Percentiles rank a stretch among this genome's conserved stretches.
phyloP scores from a whole-genome alignment of 2,888 invertebrate genomes.

The Lacanobia oleracea region DNA sequence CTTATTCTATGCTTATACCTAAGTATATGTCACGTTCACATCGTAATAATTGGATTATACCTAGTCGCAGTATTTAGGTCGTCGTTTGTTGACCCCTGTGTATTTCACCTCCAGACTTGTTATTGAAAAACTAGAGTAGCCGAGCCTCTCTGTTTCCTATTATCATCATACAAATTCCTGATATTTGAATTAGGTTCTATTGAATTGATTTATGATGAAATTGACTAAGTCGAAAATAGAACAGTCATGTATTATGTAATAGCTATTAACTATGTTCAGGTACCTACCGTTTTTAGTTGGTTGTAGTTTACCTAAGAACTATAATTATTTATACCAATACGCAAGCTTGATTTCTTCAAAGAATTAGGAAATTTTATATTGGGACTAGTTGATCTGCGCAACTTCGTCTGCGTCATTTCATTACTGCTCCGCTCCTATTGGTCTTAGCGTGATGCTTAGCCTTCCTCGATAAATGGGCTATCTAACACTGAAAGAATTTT shows the following conservation, averaged over 20 bases:
- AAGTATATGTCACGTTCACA: slow-evolving; percentile 70
- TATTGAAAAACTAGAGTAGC: slow-evolving; percentile 70
- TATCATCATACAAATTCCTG: slow-evolving; percentile 37
- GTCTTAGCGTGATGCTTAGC: no score
- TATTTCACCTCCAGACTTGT: slow-evolving; percentile 76
- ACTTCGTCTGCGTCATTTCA: no score
- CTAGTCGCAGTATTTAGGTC: slow-evolving; percentile 81
- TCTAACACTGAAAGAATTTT: no score
- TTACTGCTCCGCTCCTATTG: no score
- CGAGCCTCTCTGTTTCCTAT: slow-evolving; percentile 69
- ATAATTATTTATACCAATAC: neutral
- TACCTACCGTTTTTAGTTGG: neutral
- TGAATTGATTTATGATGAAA: slow-evolving; percentile 27
- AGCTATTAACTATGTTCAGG: neutral
- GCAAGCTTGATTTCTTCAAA: neutral
- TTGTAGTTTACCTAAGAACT: neutral
- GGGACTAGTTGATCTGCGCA: no score
- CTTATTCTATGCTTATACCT: slow-evolving; percentile 12
- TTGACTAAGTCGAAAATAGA: slow-evolving; percentile 8
- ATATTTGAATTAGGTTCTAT: slow-evolving; percentile 22
- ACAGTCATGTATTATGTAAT: neutral
- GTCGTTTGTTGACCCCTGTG: slow-evolving; percentile 81
- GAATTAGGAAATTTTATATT: no score
- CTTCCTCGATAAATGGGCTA: no score
- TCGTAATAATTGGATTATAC: slow-evolving; percentile 81